These are phyloP conservation scores for Minunthozetes semirufus DNA, from an alignment of 2,888 invertebrate genomes.

Conservation along the genomic window DNA sequence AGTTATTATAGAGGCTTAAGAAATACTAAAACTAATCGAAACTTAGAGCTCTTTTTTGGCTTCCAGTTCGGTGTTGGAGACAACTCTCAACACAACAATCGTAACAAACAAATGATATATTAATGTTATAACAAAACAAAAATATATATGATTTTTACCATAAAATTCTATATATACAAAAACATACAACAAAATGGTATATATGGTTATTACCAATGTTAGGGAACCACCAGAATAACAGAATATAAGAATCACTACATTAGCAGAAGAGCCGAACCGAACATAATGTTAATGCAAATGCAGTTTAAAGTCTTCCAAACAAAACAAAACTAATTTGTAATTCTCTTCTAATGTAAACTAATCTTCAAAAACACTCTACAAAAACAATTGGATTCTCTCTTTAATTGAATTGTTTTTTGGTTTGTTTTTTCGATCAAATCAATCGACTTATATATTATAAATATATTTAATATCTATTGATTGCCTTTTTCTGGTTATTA, in stretches of 20 bases:
- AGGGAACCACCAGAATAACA: no score
- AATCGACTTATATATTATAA: neutral
- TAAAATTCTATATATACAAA: no score
- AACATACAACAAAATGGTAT: neutral
- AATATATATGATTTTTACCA: neutral
- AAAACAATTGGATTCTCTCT: neutral
- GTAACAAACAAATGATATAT: slow-evolving; percentile 20
- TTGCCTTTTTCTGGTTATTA: slow-evolving; percentile 15
- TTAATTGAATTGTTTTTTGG: neutral
- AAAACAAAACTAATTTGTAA: slow-evolving; percentile 10
- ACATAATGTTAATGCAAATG: slow-evolving; percentile 17
- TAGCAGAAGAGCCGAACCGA: neutral
- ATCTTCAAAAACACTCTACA: neutral
- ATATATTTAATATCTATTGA: neutral
- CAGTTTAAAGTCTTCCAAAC: slow-evolving; percentile 15
- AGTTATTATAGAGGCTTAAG: slow-evolving; percentile 9
- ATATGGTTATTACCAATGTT: no score
- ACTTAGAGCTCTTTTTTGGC: slow-evolving; percentile 20
- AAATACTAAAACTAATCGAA: slow-evolving; percentile 7
- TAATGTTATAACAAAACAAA: neutral
- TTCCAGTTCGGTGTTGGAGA: slow-evolving; percentile 14
- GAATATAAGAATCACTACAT: neutral
- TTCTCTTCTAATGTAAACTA: neutral
- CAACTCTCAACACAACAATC: neutral
- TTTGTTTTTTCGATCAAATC: neutral